Evolutionary conservation across 2,113 vertebrate species (phyloP).

Genomic region (Cyanoramphus novaezelandiae): DNA sequence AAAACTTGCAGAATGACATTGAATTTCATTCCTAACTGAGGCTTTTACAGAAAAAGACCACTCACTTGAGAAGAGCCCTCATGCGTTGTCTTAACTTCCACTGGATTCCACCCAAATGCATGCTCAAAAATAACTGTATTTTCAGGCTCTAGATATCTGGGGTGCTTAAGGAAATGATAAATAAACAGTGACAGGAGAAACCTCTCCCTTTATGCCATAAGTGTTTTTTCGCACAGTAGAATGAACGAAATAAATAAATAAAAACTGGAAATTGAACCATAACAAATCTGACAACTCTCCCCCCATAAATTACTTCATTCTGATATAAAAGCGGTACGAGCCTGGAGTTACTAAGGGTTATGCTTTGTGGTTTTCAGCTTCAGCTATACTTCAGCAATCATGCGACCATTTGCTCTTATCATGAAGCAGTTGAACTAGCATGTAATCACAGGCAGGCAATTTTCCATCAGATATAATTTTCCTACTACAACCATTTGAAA

Average conservation of each 20-base stretch:
- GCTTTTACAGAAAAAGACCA: not conserved
- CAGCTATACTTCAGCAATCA: constrained; percentile 42
- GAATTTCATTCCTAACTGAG: not conserved
- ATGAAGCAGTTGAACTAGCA: constrained; percentile 36
- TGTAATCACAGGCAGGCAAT: constrained; percentile 39
- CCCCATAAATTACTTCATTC: constrained; percentile 25
- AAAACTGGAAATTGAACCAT: constrained; percentile 13
- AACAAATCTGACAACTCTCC: not conserved
- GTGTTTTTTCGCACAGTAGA: not conserved
- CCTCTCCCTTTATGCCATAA: not conserved
- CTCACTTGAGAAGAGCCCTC: not conserved
- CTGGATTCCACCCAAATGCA: not conserved
- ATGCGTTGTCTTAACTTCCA: not conserved
- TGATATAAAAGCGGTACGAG: constrained; percentile 25
- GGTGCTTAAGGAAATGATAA: not conserved
- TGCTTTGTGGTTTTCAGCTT: constrained; percentile 34
- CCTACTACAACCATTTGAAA: constrained; percentile 18
- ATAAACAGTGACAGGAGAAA: not conserved
- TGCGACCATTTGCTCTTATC: constrained; percentile 2
- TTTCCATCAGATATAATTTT: constrained; percentile 38
- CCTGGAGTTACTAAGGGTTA: constrained; percentile 22
- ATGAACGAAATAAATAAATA: not conserved
- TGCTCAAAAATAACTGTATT: not conserved
- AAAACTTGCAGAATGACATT: not conserved
- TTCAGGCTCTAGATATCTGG: not conserved